Conservation (phyloP, 2,888 invertebrate species). For the Alentia gelatinosa region DNA sequence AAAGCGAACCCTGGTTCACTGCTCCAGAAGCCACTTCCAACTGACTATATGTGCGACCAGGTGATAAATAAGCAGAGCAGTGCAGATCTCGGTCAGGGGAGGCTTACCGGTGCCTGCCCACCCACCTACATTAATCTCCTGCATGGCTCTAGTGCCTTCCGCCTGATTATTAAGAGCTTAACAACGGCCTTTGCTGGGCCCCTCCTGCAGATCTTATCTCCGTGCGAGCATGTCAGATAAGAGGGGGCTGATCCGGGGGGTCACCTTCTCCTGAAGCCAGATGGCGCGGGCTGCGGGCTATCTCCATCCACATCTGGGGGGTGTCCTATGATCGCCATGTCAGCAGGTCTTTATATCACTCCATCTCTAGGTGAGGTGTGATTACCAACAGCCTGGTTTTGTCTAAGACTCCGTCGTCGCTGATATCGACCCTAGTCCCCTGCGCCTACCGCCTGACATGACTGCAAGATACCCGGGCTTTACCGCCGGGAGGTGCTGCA, state of each 20-base stretch:
- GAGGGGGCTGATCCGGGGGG: background rate
- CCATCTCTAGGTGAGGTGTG: background rate
- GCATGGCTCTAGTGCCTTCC: background rate
- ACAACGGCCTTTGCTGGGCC: background rate
- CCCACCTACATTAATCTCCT: background rate
- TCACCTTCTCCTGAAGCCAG: background rate
- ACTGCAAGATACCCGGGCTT: too few species aligned
- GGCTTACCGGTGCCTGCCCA: background rate
- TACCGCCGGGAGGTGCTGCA: too few species aligned
- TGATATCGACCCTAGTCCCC: too few species aligned
- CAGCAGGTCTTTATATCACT: background rate
- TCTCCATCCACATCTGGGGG: background rate
- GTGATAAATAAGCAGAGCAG: background rate
- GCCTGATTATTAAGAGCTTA: constrained; percentile 17
- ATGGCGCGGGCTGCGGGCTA: background rate
- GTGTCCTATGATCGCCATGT: background rate
- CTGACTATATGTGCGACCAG: too few species aligned
- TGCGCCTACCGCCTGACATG: background rate
- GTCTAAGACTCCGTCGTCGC: too few species aligned
- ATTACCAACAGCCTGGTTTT: too few species aligned
- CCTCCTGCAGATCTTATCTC: background rate
- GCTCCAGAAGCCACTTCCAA: background rate
- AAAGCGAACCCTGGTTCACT: background rate
- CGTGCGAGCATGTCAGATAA: background rate
- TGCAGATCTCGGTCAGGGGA: background rate